phyloP scores from a whole-genome alignment of 2,113 vertebrate species.

The Baryphthengus martii region DNA sequence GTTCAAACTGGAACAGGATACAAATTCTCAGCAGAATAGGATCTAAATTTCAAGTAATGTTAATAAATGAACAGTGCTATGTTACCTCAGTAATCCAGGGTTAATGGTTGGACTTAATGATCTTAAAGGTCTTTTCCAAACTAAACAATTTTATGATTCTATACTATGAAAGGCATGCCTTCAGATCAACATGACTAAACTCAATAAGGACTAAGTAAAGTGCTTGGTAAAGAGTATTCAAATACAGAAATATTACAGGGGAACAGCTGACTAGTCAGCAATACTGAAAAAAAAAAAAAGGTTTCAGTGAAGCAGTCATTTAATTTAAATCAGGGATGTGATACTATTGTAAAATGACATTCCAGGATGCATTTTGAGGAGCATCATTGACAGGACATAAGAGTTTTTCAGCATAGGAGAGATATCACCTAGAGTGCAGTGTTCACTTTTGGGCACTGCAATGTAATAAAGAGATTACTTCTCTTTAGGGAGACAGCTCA shows the following conservation, averaged over 20 bases:
- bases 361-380: neutral
- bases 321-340: neutral
- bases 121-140: no score
- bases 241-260: neutral
- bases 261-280: neutral
- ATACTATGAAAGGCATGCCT: neutral
- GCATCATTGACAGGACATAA: neutral
- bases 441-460: neutral
- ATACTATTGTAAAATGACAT: neutral
- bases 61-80: neutral
- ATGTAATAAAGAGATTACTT: neutral
- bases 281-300: neutral
- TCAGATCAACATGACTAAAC: neutral
- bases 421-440: neutral
- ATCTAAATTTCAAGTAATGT: neutral
- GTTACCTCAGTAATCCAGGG: no score
- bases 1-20: neutral
- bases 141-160: no score
- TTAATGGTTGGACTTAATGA: no score
- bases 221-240: neutral
- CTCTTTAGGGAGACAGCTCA: neutral
- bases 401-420: neutral
- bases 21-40: neutral
- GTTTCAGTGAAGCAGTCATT: neutral
- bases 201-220: neutral